Evolutionary conservation across 2,113 vertebrate species (phyloP), one percentile per base, ranked within the genome.

Genomic region (Brachypteracias leptosomus): DNA sequence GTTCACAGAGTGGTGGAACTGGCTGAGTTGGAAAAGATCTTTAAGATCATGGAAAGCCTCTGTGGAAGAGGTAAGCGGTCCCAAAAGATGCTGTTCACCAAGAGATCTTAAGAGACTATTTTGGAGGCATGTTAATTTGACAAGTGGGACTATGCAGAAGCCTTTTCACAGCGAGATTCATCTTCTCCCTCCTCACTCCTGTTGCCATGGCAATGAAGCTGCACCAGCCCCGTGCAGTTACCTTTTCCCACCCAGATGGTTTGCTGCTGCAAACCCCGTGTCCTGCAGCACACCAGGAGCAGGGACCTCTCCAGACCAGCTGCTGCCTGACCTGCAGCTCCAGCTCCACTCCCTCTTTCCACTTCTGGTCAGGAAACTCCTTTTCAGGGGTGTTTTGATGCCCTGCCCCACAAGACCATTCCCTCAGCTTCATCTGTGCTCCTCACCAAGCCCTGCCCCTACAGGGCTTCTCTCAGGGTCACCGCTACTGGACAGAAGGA

Each of bases 321-420:
- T 7, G 10, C 57, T 6, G 0, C 75, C 78, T 6, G 46, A 24
- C 21, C 70, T 36, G 38, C 63, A 25, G 44, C 75, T 59, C 3
- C 0, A 24, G 29, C 1, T 5, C 3, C 46, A n/a, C 5, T 9
- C 59, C 24, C n/a, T 28, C 7, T 16, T 38, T 3, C 18, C 2
- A 1, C 28, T 44, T 12, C 24, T 9, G 13, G 36, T 51, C 66
- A 13, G 0, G 3, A 22, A 42, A 11, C 20, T 17, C 46, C 57
- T 62, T 46, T 7, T 29, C 47, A 4, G 25, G 26, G 25, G 22
- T 24, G 5, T 16, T 49, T 21, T 11, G 0, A 42, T 6, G 16
- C 63, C 44, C 22, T 18, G 38, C 36, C 68, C 61, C 44, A 36
- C 29, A 5, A 26, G 49, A 59, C 35, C 36, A 8, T n/a, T 12